Base-by-base conservation (phyloP, 2,797 vertebrate species). In the Taeniopygia guttata region DNA sequence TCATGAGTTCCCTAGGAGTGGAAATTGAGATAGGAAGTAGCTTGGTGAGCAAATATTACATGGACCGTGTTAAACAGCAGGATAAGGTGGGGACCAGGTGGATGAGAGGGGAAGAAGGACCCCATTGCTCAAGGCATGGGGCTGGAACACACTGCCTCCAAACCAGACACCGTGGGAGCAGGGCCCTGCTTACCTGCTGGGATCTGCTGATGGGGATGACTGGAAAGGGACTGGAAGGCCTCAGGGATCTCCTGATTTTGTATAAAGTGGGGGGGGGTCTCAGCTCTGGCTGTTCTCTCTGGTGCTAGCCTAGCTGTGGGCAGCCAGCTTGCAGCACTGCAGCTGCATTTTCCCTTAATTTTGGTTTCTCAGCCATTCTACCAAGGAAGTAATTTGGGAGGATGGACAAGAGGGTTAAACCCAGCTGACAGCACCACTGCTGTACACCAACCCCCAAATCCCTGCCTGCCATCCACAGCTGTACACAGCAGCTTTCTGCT, bases 231-330 rank as follows among this genome's bases (percentile, higher is more conserved):
- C 27, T 48, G 42, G 40, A 43, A 83, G 5, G 20, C 30, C 29
- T 46, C 55, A n/a, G 23, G 7, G 11, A 46, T 6, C 8, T 17
- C 7, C 54, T 63, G 30, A 22, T 27, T 49, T 49, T 45, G 17
- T 23, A 13, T 11, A 36, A 32, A 15, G 21, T 8, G 1, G 6
- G 5, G 4, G 6, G 5, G 4, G 14, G 5, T 17, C 38, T 54
- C 36, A 76, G 16, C 32, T 34, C 52, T 16, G 29, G 17, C 16
- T 66, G 27, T 19, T 58, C 11, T 58, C 34, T 20, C 7, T 2
- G 1, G 4, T 29, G 42, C 30, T 5, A 2, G 20, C 10, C 29
- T n/a, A 32, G 36, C 49, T 1, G 0, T 32, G 36, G n/a, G 32
- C 38, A 49, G 46, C 26, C 30, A 20, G 22, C 9, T 66, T n/a